Base-by-base conservation (phyloP, 2,113 vertebrate species). In the Daphoenositta chrysoptera region DNA sequence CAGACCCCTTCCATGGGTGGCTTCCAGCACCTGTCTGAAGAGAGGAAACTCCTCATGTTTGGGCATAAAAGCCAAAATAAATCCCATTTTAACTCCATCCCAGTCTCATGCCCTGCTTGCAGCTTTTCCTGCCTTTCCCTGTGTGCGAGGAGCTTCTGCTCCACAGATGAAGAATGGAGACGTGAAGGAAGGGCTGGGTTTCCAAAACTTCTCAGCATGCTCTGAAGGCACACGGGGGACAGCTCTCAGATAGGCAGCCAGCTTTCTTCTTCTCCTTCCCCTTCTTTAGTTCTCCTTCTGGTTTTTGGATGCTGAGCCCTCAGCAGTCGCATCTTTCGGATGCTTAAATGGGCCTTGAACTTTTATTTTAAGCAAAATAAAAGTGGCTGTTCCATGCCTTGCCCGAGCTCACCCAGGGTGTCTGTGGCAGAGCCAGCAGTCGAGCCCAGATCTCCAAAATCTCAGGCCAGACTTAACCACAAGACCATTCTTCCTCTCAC, bases 401-500 rank as follows among this genome's bases (percentile, higher is more conserved):
- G 93, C 94, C 96, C 83, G 13, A 73, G 79, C 90, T 96, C 96
- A 90, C 90, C 64, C 93, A 35, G 96, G 86, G 90, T 33, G 80
- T 42, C 92, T 90, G 83, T 90, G 86, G 88, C 83, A 93, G 83
- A 94, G 94, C 94, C 96, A 97, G 85, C 50, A 89, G 10, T 8
- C 3, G 3, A 92, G n/a, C 92, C 45, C 94, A 94, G 88, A 91
- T 90, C 92, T 93, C 45, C 88, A 18, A 66, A 87, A 64, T 57
- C 90, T 60, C 68, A 83, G 90, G 94, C 94, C 94, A 97, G 86
- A 44, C 86, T 87, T 89, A 96, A 96, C 94, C 96, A 89, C 96
- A 97, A 79, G 89, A 23, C 90, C 90, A 97, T 96, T 96, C 94
- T 96, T 97, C 83, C 85, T 61, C 85, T 86, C 64, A 95, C 96